phyloP scores from a whole-genome alignment of 2,113 vertebrate genomes.

The Eleginops maclovinus region DNA sequence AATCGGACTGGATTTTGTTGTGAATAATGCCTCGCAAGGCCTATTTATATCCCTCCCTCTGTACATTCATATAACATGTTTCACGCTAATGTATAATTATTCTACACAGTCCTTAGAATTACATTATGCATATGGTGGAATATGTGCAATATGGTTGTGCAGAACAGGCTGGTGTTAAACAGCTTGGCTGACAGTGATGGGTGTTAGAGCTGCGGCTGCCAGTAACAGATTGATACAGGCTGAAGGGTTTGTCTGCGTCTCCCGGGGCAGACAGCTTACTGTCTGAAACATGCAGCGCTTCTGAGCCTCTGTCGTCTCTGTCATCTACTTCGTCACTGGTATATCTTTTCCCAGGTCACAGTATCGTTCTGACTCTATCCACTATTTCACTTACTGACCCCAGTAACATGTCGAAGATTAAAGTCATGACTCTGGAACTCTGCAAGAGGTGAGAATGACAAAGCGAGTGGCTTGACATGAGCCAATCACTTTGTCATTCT shows the following conservation, averaged over 20 bases:
- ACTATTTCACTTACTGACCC: slow-evolving; percentile 8
- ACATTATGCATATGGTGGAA: slow-evolving; percentile 24
- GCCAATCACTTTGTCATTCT: slow-evolving; percentile 23
- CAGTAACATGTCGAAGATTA: slow-evolving; percentile 22
- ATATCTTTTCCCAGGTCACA: slow-evolving; percentile 26
- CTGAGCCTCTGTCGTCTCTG: slow-evolving; percentile 33
- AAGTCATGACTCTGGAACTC: too few relatives aligned
- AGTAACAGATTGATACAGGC: slow-evolving; percentile 42
- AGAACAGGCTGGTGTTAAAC: slow-evolving; percentile 23
- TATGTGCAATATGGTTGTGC: slow-evolving; percentile 22
- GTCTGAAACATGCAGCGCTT: slow-evolving; percentile 29
- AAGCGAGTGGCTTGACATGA: slow-evolving; percentile 31
- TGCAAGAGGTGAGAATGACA: too few relatives aligned
- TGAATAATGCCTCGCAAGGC: neutral
- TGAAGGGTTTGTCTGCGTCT: slow-evolving; percentile 37
- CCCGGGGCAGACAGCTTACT: slow-evolving; percentile 27
- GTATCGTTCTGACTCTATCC: slow-evolving; percentile 14
- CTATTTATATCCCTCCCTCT: slow-evolving; percentile 2
- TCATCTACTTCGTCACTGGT: slow-evolving; percentile 17
- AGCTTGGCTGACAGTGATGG: slow-evolving; percentile 26
- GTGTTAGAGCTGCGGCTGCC: slow-evolving; percentile 41
- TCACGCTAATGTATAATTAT: slow-evolving; percentile 2
- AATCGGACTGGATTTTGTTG: neutral
- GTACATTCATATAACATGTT: slow-evolving; percentile 13
- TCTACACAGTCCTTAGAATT: neutral